A percentile compares a stretch with the other conserved stretches of the same genome.
Evolutionary conservation across 2,113 vertebrate genomes (phyloP).

Genomic region (Macquaria australasica): DNA sequence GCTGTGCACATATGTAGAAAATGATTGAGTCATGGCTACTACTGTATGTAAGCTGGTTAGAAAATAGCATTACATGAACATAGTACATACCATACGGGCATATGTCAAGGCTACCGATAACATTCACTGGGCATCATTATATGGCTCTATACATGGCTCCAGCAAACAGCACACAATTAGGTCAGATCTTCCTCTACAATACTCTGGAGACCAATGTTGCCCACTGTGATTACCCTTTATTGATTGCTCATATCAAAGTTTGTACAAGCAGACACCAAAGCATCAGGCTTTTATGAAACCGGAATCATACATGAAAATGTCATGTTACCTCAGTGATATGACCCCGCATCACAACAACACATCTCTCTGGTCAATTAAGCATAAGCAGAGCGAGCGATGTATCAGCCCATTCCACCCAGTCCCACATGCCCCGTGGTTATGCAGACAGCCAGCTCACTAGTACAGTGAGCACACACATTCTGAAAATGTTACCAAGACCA

Average conservation of each 20-base stretch:
- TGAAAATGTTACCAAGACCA: slow-evolving; percentile 51
- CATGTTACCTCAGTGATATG: slow-evolving; percentile 57
- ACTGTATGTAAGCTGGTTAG: neutral
- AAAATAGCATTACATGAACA: neutral
- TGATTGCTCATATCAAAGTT: slow-evolving; percentile 45
- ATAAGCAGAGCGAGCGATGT: slow-evolving; percentile 10
- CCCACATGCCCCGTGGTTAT: slow-evolving; percentile 62
- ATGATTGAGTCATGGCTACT: neutral
- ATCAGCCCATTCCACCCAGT: slow-evolving; percentile 46
- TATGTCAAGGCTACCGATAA: neutral
- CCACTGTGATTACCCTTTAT: slow-evolving; percentile 53
- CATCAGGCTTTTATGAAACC: slow-evolving; percentile 42
- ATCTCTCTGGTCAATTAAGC: slow-evolving; percentile 68
- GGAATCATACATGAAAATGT: slow-evolving; percentile 53
- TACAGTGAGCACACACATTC: slow-evolving; percentile 6
- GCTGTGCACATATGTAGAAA: neutral
- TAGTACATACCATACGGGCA: slow-evolving; percentile 11
- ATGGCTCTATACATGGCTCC: neutral
- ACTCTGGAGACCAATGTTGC: slow-evolving; percentile 30
- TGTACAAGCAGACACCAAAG: slow-evolving; percentile 32
- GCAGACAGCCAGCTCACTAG: slow-evolving; percentile 50
- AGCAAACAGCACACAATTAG: slow-evolving; percentile 17
- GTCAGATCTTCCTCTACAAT: slow-evolving; percentile 18
- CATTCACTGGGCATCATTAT: slow-evolving; percentile 8
- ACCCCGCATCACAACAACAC: slow-evolving; percentile 41